Base-by-base conservation (phyloP, 2,888 invertebrate genomes). In the Entomobrya multifasciata region DNA sequence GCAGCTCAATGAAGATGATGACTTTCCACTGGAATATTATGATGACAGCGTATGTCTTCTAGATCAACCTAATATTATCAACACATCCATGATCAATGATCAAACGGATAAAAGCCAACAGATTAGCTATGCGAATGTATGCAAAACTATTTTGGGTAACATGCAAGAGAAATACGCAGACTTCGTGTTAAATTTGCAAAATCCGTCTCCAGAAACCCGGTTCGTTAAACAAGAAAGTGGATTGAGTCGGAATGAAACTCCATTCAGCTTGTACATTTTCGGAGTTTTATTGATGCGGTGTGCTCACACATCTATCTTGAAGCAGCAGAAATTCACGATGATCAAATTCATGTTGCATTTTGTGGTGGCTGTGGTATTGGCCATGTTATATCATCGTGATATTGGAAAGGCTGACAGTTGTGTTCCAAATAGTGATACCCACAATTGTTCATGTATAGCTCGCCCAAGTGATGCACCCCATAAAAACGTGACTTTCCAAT, bases 391-490 rank as follows among this genome's bases (percentile, higher is more conserved):
- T 67, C 49, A 77, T 5, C 30, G 78, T 17, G 52, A 85, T 17
- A 60, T 88, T 60, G 88, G 88, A 0, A 8, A 60, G 2, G 78
- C 30, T 5, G 81, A 74, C 41, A 84, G 87, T 15, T 88, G 88
- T 36, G 41, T 72, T 27, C 49, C 49, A 1, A n/a, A 47, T 8
- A 4, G 5, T 1, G 77, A 67, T 13, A 13, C 20, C n/a, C 13
- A 44, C 5, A 82, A 74, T 22, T 87, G 84, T 25, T 67, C 88
- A 13, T 83, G 84, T 41, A 20, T 60, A 1, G n/a, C 44, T 27
- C 74, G 76, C 4, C 72, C 27, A n/a, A 41, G 11, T 13, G 57
- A 17, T 3, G 52, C n/a, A 4, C 17, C 82, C 0, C 27, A 20
- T 11, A 62, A 57, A 17, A 87, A 87, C 30, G 77, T 87, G 57